phyloP scores from a whole-genome alignment of 2,888 invertebrate genomes.

The Phalera bucephala region DNA sequence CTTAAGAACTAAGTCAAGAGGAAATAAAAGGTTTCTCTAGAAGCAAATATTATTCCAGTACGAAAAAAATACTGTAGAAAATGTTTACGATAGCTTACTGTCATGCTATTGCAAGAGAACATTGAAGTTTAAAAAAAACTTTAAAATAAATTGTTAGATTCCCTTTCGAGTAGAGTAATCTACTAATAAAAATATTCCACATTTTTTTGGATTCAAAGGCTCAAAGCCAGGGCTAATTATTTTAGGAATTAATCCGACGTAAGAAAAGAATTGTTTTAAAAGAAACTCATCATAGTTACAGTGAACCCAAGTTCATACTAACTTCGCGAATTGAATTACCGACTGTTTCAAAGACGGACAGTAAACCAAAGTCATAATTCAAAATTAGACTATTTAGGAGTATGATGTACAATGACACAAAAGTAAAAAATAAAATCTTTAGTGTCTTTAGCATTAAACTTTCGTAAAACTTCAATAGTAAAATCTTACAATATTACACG shows the following conservation, averaged over 20 bases:
- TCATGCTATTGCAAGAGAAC: too few species aligned
- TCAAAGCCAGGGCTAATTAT: too few species aligned
- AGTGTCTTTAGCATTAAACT: too few species aligned
- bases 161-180: too few species aligned
- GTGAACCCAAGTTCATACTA: slow-evolving; percentile 20
- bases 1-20: slow-evolving; percentile 13
- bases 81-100: slow-evolving; percentile 22
- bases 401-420: neutral
- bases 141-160: too few species aligned
- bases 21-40: slow-evolving; percentile 16
- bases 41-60: slow-evolving; percentile 12
- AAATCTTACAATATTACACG: neutral
- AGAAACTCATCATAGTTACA: slow-evolving; percentile 36
- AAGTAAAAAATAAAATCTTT: too few species aligned
- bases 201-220: too few species aligned
- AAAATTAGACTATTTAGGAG: neutral
- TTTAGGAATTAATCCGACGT: slow-evolving; percentile 44
- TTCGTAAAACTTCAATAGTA: neutral
- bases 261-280: slow-evolving; percentile 42
- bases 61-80: slow-evolving; percentile 5
- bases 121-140: slow-evolving; percentile 9
- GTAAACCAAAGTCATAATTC: too few species aligned
- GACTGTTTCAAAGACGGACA: too few species aligned
- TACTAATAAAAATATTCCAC: too few species aligned
- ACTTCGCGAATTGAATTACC: slow-evolving; percentile 8